Conservation (phyloP, 2,888 invertebrate genomes). For the Tridacna crocea region DNA sequence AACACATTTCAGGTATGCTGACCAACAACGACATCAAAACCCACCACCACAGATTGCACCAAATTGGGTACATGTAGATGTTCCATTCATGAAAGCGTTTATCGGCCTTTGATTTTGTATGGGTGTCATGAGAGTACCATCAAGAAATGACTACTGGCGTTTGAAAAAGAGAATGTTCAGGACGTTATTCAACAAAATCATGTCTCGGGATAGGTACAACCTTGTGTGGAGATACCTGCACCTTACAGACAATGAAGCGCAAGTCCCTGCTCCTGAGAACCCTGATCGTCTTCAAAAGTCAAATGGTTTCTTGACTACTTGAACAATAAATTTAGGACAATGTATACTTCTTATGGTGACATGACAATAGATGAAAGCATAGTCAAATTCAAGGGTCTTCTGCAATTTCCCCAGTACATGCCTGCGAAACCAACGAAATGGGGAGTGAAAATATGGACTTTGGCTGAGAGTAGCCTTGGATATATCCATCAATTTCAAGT, state of each 20-base stretch:
- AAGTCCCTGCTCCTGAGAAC: not conserved
- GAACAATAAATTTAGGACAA: conserved; percentile 6
- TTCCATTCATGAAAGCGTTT: conserved; percentile 38
- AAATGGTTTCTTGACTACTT: not conserved
- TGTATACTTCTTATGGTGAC: conserved; percentile 36
- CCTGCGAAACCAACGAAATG: conserved; percentile 50
- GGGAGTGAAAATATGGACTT: conserved; percentile 45
- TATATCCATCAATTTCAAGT: conserved; percentile 34
- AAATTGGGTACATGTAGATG: conserved; percentile 36
- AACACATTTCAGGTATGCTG: conserved; percentile 30
- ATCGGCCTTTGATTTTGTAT: conserved; percentile 35
- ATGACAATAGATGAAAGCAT: conserved; percentile 42
- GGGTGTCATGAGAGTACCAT: conserved; percentile 38
- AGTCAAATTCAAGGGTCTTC: conserved; percentile 39
- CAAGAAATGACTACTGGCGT: conserved; percentile 43
- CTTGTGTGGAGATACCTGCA: not conserved
- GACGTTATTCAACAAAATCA: not conserved
- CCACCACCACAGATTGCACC: conserved; percentile 38
- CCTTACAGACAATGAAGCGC: not conserved
- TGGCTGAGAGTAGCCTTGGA: conserved; percentile 33
- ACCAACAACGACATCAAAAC: conserved; percentile 38
- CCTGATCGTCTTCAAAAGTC: not conserved
- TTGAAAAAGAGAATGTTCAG: not conserved
- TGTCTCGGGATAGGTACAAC: not conserved
- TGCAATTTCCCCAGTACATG: conserved; percentile 47